Conservation (phyloP, 2,888 invertebrate genomes). For the Volucella inanis region DNA sequence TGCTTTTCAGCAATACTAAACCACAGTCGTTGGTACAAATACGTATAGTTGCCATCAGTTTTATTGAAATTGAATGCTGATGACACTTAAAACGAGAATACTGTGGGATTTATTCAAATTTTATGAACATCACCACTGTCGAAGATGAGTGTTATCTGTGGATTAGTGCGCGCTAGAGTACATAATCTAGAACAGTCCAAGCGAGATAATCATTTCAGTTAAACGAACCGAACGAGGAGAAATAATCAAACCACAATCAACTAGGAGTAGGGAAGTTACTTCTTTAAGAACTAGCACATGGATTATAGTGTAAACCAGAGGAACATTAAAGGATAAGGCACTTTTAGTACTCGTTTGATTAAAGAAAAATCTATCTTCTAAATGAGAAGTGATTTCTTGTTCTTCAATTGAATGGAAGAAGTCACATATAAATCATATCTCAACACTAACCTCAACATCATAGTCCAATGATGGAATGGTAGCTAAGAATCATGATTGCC, state of each 20-base stretch:
- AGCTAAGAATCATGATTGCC: no score
- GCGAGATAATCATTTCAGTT: slow-evolving; percentile 15
- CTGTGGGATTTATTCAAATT: slow-evolving; percentile 53
- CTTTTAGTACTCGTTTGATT: no score
- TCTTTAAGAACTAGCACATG: no score
- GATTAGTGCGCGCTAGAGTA: slow-evolving; percentile 21
- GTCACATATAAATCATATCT: no score
- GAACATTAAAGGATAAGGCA: no score
- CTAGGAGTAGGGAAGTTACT: no score
- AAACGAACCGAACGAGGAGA: neutral
- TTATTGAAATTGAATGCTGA: slow-evolving; percentile 52
- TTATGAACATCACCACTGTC: slow-evolving; percentile 38
- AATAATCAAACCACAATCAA: neutral
- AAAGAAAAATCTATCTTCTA: no score
- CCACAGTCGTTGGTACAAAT: slow-evolving; percentile 40
- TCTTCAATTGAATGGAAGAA: no score
- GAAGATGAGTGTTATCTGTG: slow-evolving; percentile 31
- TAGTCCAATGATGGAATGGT: no score
- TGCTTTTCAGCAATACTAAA: slow-evolving; percentile 47
- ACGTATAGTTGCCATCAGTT: slow-evolving; percentile 23
- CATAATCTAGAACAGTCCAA: slow-evolving; percentile 21
- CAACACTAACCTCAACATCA: no score
- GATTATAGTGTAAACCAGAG: no score
- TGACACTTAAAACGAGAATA: slow-evolving; percentile 12
- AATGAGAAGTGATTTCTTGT: no score